These are phyloP conservation scores for Aphelenchoides besseyi DNA, from an alignment of 1,140 invertebrate species.

Conservation along the genomic window DNA sequence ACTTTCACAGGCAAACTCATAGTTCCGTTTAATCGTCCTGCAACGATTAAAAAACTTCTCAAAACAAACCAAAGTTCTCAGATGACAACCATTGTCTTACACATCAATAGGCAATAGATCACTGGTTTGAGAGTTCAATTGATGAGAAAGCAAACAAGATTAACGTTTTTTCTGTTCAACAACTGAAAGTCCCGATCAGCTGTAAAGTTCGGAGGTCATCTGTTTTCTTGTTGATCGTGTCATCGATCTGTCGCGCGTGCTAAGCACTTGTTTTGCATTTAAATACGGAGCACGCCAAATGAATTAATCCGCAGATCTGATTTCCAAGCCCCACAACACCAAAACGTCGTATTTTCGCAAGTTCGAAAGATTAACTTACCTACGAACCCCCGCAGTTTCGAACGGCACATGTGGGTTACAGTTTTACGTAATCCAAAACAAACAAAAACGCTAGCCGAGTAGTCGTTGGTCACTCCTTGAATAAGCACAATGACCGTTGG, in stretches of 20 bases:
- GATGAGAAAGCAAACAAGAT: too few relatives aligned
- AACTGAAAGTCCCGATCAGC: background rate
- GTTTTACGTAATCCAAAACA: constrained; percentile 14
- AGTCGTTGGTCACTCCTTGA: too few relatives aligned
- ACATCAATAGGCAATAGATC: too few relatives aligned
- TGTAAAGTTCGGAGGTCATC: background rate
- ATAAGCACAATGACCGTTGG: background rate
- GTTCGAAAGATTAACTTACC: background rate
- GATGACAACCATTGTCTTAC: too few relatives aligned
- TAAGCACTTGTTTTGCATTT: background rate
- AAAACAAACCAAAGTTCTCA: background rate
- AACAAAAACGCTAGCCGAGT: background rate
- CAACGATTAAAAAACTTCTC: background rate
- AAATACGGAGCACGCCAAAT: background rate
- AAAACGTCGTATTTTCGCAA: too few relatives aligned
- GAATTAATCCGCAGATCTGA: constrained; percentile 3
- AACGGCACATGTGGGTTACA: too few relatives aligned
- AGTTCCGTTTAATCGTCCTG: background rate
- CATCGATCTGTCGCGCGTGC: background rate
- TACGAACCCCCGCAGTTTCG: too few relatives aligned
- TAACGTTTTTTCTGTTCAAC: too few relatives aligned
- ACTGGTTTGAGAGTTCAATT: too few relatives aligned
- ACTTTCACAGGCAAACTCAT: background rate
- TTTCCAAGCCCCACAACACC: too few relatives aligned
- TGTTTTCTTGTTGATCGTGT: background rate